Evolutionary conservation across 2,888 invertebrate genomes (phyloP), one percentile per base, ranked within the genome.

Genomic region (Folsomia candida): DNA sequence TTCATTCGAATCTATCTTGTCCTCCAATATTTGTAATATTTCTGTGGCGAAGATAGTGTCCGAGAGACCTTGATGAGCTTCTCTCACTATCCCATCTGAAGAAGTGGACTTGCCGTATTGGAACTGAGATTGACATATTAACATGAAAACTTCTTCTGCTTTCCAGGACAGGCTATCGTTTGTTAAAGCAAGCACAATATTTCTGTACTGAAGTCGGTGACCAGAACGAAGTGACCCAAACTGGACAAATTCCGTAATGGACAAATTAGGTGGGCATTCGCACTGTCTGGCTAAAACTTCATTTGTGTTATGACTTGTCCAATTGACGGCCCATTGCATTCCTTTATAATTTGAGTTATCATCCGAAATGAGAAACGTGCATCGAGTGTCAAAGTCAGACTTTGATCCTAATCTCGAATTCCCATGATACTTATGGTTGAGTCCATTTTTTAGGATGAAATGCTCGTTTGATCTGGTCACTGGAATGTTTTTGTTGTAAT

Each of bases 61-160:
- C 11, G 24, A 20, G 2, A 74, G 65, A 29, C 71, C 74, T 0
- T 9, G 0, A 26, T 74, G 74, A 9, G 58, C 37, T 20, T 74
- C 69, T 29, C 69, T 3, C 1, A 27, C 3, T 26, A 25, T 29
- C 25, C 57, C 29, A 2, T 2, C 1, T n/a, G n/a, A n/a, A n/a
- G n/a, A n/a, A 1, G 68, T 29, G 0, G 28, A 20, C 20, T 6
- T 6, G 14, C 69, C 73, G 2, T 60, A 14, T 37, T 73, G 57
- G 71, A 71, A 74, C 24, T 67, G 9, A 1, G 69, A 27, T 65
- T 71, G 71, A 51, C 66, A 18, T 2, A 71, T 37, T 0, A 74
- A 28, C 1, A 14, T 27, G 1, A 74, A 14, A 1, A 69, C 67
- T 1, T 70, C 59, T 51, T 74, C 69, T 14, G 67, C 51, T 24